These are phyloP conservation scores for Anoplophora glabripennis DNA, from an alignment of 1,140 invertebrate genomes.

Conservation along the genomic window DNA sequence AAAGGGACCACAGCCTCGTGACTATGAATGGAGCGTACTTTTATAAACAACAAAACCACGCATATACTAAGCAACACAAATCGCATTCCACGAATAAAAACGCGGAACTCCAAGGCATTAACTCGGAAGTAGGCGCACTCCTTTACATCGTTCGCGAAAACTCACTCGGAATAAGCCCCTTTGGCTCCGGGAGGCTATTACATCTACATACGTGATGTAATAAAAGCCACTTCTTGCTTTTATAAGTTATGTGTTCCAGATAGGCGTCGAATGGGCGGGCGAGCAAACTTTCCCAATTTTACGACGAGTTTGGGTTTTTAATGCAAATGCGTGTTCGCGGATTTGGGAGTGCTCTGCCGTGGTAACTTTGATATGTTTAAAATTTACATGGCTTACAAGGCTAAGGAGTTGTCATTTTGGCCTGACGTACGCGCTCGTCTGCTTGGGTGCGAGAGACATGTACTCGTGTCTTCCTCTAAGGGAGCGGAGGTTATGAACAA, in stretches of 20 bases:
- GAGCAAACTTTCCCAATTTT: neutral
- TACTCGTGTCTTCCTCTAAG: neutral
- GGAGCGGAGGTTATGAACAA: no score
- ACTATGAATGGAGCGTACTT: no score
- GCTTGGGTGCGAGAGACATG: neutral
- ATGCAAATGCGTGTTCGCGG: slow-evolving; percentile 3
- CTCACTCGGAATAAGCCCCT: no score
- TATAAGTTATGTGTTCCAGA: neutral
- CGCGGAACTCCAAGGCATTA: no score
- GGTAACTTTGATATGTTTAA: slow-evolving; percentile 3
- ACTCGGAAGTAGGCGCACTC: neutral
- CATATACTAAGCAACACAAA: no score
- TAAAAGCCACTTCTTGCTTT: neutral
- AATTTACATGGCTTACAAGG: neutral
- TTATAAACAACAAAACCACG: no score
- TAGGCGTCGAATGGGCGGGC: neutral
- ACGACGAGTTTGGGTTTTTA: neutral
- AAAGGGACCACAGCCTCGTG: no score
- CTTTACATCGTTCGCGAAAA: no score
- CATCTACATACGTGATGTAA: slow-evolving; percentile 1
- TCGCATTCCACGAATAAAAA: no score
- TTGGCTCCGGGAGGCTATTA: neutral
- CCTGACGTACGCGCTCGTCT: neutral
- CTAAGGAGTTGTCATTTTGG: neutral
- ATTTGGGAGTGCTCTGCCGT: neutral